Evolutionary conservation across 2,797 vertebrate genomes (phyloP).

Genomic region (Amblyopsis hoosieri): DNA sequence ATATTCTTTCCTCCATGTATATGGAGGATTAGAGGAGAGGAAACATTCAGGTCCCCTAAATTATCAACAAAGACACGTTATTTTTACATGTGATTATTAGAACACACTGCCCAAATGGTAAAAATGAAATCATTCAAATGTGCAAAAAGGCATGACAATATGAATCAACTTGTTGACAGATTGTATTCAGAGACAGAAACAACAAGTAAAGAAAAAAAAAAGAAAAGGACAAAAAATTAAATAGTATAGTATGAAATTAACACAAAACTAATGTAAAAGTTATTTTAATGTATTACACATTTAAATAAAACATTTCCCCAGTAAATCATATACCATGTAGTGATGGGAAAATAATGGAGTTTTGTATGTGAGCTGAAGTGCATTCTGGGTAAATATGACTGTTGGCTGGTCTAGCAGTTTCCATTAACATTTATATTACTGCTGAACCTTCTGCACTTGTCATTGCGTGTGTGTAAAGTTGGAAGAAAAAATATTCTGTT

Average conservation of each 20-base stretch:
- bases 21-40: too few species aligned
- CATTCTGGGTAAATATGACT: not conserved
- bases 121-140: not conserved
- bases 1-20: too few species aligned
- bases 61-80: too few species aligned
- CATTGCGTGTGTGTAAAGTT: too few species aligned
- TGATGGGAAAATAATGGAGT: not conserved
- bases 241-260: not conserved
- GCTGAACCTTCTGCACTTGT: not conserved
- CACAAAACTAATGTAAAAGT: too few species aligned
- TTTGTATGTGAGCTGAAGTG: not conserved
- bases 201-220: not conserved
- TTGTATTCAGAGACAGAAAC: not conserved
- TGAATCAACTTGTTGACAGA: not conserved
- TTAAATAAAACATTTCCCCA: not conserved
- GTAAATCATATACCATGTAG: not conserved
- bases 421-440: not conserved
- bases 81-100: too few species aligned
- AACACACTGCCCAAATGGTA: not conserved
- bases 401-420: not conserved
- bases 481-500: not conserved
- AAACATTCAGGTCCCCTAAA: too few species aligned
- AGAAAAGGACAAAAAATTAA: not conserved
- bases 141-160: not conserved
- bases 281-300: too few species aligned